Evolutionary conservation across 2,113 vertebrate genomes (phyloP).

Genomic region (Pseudorectes ferrugineus): DNA sequence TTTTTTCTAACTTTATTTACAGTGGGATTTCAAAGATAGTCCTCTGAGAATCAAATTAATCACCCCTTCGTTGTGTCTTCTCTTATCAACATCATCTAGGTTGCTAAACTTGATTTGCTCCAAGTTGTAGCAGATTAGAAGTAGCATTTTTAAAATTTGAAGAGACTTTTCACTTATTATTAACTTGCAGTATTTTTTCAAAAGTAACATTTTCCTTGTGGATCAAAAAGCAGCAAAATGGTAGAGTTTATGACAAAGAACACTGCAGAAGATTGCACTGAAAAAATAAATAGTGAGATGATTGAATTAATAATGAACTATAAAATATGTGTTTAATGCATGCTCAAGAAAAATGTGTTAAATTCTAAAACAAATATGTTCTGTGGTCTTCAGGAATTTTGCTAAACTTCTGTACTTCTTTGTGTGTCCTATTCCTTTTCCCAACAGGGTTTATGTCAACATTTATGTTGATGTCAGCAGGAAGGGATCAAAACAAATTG

Average conservation of each 20-base stretch:
- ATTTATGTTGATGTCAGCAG: background rate
- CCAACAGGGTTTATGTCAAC: background rate
- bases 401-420: background rate
- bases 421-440: background rate
- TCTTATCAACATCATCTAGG: background rate
- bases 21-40: background rate
- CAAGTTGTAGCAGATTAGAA: background rate
- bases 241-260: background rate
- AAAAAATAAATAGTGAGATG: background rate
- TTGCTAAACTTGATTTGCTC: background rate
- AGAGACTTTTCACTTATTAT: background rate
- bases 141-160: background rate
- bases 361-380: background rate
- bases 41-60: background rate
- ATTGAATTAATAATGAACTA: background rate
- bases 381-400: slow-evolving; percentile 11
- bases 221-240: background rate
- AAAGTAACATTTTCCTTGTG: background rate
- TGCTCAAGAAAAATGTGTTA: background rate
- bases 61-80: accelerated
- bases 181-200: background rate
- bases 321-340: background rate
- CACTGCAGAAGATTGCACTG: background rate
- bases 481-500: background rate
- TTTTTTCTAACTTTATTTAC: background rate